A percentile compares a stretch with the other conserved stretches of the same genome.
Evolutionary conservation across 2,888 invertebrate species (phyloP).

Genomic region (Ichneumon xanthorius): DNA sequence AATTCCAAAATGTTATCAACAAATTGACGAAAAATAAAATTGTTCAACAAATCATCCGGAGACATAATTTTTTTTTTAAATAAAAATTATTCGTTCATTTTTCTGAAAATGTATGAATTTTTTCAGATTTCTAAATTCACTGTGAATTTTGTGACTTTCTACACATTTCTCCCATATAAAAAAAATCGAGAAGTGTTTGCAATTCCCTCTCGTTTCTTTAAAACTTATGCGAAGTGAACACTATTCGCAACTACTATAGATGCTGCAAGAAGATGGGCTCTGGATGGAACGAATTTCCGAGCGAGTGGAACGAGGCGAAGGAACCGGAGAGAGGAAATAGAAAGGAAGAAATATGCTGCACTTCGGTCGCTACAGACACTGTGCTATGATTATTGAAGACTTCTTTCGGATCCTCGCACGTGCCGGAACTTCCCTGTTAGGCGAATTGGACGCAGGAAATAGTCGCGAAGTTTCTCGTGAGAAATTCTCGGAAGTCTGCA

Average conservation of each 20-base stretch:
- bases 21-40: no score
- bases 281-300: background rate
- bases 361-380: background rate
- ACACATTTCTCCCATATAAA: no score
- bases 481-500: constrained; percentile 62
- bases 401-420: constrained; percentile 2
- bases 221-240: no score
- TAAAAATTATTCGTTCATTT: no score
- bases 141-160: no score
- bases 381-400: background rate
- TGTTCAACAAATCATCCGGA: no score
- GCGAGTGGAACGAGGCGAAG: background rate
- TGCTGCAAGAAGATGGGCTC: background rate
- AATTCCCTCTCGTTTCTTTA: no score
- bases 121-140: no score
- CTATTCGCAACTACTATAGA: background rate
- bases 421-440: background rate
- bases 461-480: constrained; percentile 59
- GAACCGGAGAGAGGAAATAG: background rate
- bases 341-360: background rate
- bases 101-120: no score
- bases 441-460: constrained; percentile 22
- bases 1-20: no score
- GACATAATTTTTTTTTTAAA: no score
- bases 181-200: no score